Evolutionary conservation across 2,797 vertebrate genomes (phyloP).

Genomic region (Coluber constrictor): DNA sequence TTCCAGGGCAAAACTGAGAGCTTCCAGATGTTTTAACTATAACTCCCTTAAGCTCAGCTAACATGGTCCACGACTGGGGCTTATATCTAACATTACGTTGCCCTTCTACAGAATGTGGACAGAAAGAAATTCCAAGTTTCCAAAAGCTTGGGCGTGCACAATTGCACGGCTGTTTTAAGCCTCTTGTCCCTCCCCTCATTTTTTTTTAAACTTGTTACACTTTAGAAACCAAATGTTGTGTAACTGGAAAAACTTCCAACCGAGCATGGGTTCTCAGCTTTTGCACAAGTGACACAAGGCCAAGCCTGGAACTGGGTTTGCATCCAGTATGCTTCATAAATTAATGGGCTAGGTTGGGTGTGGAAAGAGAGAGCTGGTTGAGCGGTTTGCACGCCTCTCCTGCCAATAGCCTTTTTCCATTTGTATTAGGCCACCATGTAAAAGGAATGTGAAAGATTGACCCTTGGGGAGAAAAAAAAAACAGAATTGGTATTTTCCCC

Average conservation of each 20-base stretch:
- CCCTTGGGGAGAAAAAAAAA: neutral
- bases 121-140: neutral
- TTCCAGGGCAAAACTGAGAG: neutral
- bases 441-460: neutral
- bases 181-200: neutral
- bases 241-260: neutral
- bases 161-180: neutral
- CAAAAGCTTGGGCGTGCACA: neutral
- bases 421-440: neutral
- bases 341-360: neutral
- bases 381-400: neutral
- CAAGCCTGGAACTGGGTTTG: neutral
- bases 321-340: neutral
- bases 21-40: neutral
- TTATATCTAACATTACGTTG: neutral
- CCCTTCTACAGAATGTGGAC: neutral
- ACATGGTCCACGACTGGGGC: neutral
- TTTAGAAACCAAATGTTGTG: neutral
- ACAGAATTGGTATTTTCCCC: neutral
- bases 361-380: neutral
- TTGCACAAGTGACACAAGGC: no score
- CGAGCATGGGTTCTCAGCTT: neutral
- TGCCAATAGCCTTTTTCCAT: neutral
- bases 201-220: neutral
- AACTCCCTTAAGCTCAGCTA: neutral